phyloP scores from a whole-genome alignment of 2,113 vertebrate genomes.

The Amphilophus citrinellus region DNA sequence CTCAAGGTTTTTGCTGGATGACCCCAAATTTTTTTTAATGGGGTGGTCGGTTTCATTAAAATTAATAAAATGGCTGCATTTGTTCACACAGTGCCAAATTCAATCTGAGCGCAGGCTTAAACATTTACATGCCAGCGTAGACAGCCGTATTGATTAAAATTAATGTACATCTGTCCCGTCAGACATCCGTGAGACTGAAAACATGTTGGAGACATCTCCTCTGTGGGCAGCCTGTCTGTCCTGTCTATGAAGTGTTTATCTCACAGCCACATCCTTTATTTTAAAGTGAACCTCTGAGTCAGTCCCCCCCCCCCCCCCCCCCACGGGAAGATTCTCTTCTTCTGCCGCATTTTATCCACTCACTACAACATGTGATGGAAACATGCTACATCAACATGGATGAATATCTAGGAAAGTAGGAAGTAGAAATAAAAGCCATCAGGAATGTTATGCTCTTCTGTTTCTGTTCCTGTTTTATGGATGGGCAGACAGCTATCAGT shows the following conservation, averaged over 20 bases:
- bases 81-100: background rate
- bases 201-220: background rate
- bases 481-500: background rate
- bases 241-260: background rate
- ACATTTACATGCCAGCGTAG: background rate
- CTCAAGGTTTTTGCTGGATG: background rate
- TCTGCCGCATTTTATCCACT: background rate
- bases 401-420: no score
- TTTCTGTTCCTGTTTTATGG: background rate
- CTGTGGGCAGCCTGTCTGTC: background rate
- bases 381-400: background rate
- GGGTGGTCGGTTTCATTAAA: background rate
- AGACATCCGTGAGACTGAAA: background rate
- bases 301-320: no score
- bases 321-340: background rate
- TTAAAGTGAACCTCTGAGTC: background rate
- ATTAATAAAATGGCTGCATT: background rate
- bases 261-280: background rate
- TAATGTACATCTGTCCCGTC: background rate
- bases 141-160: constrained; percentile 12
- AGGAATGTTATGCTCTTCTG: background rate
- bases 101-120: background rate
- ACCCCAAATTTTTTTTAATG: no score
- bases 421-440: background rate
- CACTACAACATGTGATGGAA: background rate